Evolutionary conservation across 2,797 vertebrate species (phyloP).

Genomic region (Varecia variegata): DNA sequence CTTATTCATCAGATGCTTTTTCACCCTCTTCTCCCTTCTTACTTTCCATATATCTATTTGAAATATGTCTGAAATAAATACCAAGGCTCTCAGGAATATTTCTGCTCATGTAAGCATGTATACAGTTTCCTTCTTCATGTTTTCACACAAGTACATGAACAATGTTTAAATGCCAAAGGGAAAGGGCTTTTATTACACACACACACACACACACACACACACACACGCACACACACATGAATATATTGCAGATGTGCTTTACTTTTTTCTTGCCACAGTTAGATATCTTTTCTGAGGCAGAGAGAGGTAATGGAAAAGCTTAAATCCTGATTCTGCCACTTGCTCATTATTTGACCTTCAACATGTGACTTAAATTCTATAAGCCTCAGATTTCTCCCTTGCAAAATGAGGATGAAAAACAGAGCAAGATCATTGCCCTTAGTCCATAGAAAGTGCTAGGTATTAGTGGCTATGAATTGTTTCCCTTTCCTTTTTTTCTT

Average conservation of each 20-base stretch:
- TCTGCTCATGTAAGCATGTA: conserved; percentile 9
- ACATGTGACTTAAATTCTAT: conserved; percentile 6
- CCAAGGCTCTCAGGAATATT: background rate
- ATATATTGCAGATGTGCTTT: background rate
- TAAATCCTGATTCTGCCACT: background rate
- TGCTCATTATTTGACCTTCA: conserved; percentile 20
- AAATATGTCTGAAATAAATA: conserved; percentile 41
- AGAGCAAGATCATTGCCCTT: background rate
- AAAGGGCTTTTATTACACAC: background rate
- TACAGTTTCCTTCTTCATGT: background rate
- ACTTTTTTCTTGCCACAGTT: background rate
- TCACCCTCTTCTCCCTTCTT: background rate
- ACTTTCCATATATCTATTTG: conserved; percentile 1
- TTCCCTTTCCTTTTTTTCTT: background rate
- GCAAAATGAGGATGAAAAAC: background rate
- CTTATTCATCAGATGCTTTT: background rate
- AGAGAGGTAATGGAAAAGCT: background rate
- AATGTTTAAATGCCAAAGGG: conserved; percentile 17
- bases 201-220: no score
- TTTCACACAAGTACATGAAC: background rate
- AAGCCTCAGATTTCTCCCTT: background rate
- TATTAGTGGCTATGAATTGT: background rate
- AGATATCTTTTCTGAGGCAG: background rate
- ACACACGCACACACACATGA: no score
- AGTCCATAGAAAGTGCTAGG: background rate